These are phyloP conservation scores for Seriola quinqueradiata DNA, from an alignment of 2,113 vertebrate genomes.

Conservation along the genomic window DNA sequence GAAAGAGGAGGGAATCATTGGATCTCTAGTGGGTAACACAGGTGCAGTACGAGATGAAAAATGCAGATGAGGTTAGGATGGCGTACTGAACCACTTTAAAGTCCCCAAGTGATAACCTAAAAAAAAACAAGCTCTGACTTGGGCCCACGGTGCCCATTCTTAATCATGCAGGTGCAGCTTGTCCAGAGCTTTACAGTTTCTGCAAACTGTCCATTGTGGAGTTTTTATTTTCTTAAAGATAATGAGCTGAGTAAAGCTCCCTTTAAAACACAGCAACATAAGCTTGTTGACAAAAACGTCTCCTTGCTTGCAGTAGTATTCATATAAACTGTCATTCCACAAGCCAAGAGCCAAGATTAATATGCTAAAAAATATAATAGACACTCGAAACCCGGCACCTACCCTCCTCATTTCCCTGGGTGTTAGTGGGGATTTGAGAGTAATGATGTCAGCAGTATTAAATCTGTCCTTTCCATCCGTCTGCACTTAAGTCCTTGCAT, in stretches of 20 bases:
- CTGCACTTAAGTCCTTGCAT: slow-evolving; percentile 69
- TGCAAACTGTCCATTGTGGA: slow-evolving; percentile 20
- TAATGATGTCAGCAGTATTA: slow-evolving; percentile 68
- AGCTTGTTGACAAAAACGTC: slow-evolving; percentile 19
- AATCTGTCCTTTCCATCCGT: slow-evolving; percentile 57
- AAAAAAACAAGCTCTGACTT: slow-evolving; percentile 52
- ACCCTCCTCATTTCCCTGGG: slow-evolving; percentile 3
- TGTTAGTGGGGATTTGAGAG: slow-evolving; percentile 56
- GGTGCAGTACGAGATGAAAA: slow-evolving; percentile 74
- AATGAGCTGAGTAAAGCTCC: slow-evolving; percentile 18
- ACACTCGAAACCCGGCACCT: background rate
- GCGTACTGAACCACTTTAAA: slow-evolving; percentile 64
- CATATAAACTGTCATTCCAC: background rate
- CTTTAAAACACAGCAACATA: slow-evolving; percentile 7
- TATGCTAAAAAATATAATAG: slow-evolving; percentile 7
- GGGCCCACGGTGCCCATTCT: slow-evolving; percentile 31
- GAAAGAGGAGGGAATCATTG: slow-evolving; percentile 30
- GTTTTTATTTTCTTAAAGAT: slow-evolving; percentile 36
- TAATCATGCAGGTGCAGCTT: slow-evolving; percentile 71
- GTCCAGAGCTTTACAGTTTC: slow-evolving; percentile 29
- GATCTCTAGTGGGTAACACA: slow-evolving; percentile 71
- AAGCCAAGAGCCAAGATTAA: slow-evolving; percentile 6
- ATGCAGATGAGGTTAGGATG: slow-evolving; percentile 68
- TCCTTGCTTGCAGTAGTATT: background rate
- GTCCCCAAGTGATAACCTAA: slow-evolving; percentile 64